These are phyloP conservation scores for Dipodomys merriami DNA, from an alignment of 2,113 vertebrate species.

Conservation along the genomic window DNA sequence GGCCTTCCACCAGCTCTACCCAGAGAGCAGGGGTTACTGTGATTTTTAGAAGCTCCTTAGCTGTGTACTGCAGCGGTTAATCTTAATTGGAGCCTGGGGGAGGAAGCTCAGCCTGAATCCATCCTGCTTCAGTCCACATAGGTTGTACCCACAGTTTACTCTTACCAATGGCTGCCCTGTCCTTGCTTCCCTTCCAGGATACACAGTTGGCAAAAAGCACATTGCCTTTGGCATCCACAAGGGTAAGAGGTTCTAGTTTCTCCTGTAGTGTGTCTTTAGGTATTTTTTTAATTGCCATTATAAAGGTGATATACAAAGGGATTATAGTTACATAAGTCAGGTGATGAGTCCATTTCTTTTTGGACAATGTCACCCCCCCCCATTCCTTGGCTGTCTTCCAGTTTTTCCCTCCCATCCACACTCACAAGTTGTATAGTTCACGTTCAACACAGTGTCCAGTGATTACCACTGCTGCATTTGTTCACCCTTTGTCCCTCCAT, in stretches of 20 bases:
- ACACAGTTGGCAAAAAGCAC: constrained; percentile 18
- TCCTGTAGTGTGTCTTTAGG: background rate
- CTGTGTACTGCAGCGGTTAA: too few species aligned
- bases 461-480: too few species aligned
- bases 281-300: too few species aligned
- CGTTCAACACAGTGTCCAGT: too few species aligned
- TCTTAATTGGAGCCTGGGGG: background rate
- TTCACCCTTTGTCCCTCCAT: too few species aligned
- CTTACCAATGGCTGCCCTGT: background rate
- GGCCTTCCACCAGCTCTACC: background rate
- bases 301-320: too few species aligned
- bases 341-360: too few species aligned
- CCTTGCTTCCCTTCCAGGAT: constrained; percentile 7
- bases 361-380: background rate
- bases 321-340: too few species aligned
- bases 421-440: too few species aligned
- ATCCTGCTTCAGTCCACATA: background rate
- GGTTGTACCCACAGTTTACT: background rate
- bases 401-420: too few species aligned
- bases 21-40: background rate
- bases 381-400: too few species aligned
- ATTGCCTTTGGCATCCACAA: background rate
- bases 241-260: background rate
- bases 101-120: background rate
- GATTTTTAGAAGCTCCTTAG: background rate